These are phyloP conservation scores for Phortica magna DNA, from an alignment of 2,888 invertebrate species.

Conservation along the genomic window DNA sequence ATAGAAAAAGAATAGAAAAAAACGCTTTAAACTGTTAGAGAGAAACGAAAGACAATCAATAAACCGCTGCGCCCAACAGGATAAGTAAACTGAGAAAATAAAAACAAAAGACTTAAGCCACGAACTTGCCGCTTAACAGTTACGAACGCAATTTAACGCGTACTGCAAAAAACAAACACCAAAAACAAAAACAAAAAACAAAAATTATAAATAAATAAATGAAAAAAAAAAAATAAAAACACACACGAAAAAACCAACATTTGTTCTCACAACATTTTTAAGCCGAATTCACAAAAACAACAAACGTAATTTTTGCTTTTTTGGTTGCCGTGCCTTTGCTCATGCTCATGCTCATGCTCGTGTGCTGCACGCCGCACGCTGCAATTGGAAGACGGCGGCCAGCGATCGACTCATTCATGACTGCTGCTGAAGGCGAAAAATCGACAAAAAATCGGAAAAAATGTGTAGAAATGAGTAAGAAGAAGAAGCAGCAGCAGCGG, in stretches of 20 bases:
- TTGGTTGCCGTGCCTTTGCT: conserved; percentile 5
- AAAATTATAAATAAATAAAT: conserved; percentile 6
- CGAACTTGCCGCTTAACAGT: conserved; percentile 17
- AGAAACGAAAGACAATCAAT: neutral
- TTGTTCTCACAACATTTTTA: conserved; percentile 73
- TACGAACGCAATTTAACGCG: conserved; percentile 30
- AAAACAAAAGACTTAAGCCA: neutral
- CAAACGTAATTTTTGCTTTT: neutral
- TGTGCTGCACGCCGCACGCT: neutral
- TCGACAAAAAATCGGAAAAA: conserved; percentile 18
- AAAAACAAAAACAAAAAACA: neutral
- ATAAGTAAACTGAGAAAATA: neutral
- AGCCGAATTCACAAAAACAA: conserved; percentile 59
- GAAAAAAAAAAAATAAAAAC: neutral
- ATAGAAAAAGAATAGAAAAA: too few species aligned
- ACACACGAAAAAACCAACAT: conserved; percentile 61
- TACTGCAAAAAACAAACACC: neutral
- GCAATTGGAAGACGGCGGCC: neutral
- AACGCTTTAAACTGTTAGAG: neutral
- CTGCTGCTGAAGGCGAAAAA: conserved; percentile 30
- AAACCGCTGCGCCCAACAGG: neutral
- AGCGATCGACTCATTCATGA: conserved; percentile 30
- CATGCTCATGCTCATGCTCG: too few species aligned
- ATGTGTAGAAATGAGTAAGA: neutral
- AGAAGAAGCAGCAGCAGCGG: neutral